These are phyloP conservation scores for Anguilla megastoma DNA, from an alignment of 2,797 vertebrate species.

Conservation along the genomic window DNA sequence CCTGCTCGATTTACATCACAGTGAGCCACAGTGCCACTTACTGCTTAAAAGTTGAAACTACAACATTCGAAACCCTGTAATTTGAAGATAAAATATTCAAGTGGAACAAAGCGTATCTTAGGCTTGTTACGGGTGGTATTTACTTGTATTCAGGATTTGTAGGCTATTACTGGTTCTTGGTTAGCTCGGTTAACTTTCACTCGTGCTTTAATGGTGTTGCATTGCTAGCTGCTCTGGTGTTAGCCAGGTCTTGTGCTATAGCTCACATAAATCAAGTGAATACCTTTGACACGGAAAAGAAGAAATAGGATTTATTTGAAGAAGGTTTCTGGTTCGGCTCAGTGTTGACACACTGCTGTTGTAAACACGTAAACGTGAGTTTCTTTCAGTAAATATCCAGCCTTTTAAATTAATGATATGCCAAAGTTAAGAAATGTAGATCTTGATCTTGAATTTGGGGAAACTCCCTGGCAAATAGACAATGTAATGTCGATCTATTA, in stretches of 20 bases:
- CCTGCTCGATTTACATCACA: not conserved
- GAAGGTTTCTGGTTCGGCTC: not conserved
- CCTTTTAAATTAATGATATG: not conserved
- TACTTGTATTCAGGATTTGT: not conserved
- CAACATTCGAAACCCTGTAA: not conserved
- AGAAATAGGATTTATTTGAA: not conserved
- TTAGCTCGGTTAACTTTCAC: too few relatives aligned
- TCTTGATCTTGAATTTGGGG: not conserved
- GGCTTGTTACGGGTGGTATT: not conserved
- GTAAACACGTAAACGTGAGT: not conserved
- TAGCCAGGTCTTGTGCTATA: too few relatives aligned
- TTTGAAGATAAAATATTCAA: not conserved
- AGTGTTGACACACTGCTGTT: not conserved
- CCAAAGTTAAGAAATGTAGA: not conserved
- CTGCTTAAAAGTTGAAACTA: not conserved
- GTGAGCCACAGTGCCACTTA: conserved; percentile 5
- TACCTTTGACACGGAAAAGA: too few relatives aligned
- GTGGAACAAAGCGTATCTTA: not conserved
- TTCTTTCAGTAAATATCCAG: not conserved
- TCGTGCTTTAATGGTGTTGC: too few relatives aligned
- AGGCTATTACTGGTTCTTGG: too few relatives aligned
- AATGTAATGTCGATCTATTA: not conserved
- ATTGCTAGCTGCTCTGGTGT: too few relatives aligned
- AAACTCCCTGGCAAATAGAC: not conserved
- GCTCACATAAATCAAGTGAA: too few relatives aligned